Percentiles rank a stretch among this genome's conserved stretches.
Conservation (phyloP, 92 coral and sea anemone species). For the Heteractis magnifica region DNA sequence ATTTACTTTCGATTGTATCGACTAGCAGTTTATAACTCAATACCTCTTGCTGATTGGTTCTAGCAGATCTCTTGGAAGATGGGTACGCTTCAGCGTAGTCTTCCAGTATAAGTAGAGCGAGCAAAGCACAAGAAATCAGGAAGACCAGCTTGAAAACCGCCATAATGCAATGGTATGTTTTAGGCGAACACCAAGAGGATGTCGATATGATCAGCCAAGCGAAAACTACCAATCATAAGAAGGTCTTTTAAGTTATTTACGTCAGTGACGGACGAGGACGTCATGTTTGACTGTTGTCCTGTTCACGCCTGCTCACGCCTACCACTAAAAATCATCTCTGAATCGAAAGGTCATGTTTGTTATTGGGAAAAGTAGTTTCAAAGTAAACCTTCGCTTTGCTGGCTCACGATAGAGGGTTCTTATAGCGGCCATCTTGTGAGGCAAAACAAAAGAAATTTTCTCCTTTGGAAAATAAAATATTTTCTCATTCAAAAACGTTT, state of each 20-base stretch:
- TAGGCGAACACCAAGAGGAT: background rate
- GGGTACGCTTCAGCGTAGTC: background rate
- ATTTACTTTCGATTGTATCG: too few species aligned
- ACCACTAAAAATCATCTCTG: too few species aligned
- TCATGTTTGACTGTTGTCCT: background rate
- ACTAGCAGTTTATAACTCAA: too few species aligned
- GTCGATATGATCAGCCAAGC: slow-evolving; percentile 8
- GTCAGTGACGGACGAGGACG: background rate
- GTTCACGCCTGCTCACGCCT: too few species aligned
- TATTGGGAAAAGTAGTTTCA: too few species aligned
- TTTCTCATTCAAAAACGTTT: too few species aligned
- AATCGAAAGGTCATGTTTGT: too few species aligned
- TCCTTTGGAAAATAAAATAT: too few species aligned
- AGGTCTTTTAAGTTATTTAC: background rate
- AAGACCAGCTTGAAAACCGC: background rate
- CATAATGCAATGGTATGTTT: background rate
- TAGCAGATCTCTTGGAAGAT: background rate
- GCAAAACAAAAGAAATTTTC: too few species aligned
- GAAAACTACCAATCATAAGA: slow-evolving; percentile 5
- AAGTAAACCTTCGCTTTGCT: too few species aligned
- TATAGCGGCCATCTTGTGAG: too few species aligned
- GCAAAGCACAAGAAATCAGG: background rate
- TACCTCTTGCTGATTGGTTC: background rate
- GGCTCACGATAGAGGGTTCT: too few species aligned
- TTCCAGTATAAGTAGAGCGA: background rate